A percentile compares a stretch with the other conserved stretches of the same genome.
These are phyloP conservation scores for Python bivittatus DNA, from an alignment of 2,113 vertebrate species.

Conservation along the genomic window DNA sequence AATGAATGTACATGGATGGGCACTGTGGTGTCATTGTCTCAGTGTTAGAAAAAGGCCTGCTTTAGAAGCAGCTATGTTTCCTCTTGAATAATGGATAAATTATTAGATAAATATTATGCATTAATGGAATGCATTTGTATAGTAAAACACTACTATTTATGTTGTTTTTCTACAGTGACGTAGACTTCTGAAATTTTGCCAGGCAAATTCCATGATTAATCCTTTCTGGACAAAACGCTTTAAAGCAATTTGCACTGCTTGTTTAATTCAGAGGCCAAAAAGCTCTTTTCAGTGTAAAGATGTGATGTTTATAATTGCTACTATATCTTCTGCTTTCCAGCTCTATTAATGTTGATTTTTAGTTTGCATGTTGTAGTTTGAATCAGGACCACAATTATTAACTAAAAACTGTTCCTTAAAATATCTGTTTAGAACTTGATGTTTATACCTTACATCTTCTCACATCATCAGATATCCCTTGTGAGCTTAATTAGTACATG, in stretches of 20 bases:
- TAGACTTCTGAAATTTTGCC: conserved; percentile 68
- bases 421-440: neutral
- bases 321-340: neutral
- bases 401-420: neutral
- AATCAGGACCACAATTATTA: accelerated
- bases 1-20: neutral
- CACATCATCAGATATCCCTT: neutral
- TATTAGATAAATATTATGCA: conserved; percentile 59
- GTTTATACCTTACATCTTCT: neutral
- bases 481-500: neutral
- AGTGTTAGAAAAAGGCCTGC: neutral
- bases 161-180: conserved; percentile 64
- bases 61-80: conserved; percentile 45
- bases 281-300: conserved; percentile 33
- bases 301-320: neutral
- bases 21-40: neutral
- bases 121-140: conserved; percentile 51
- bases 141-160: conserved; percentile 69
- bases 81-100: conserved; percentile 64
- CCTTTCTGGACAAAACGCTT: conserved; percentile 53
- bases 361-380: neutral
- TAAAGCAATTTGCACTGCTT: conserved; percentile 57
- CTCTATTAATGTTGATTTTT: neutral
- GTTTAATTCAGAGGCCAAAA: conserved; percentile 31
- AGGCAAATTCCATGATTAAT: conserved; percentile 63